Percentiles rank a stretch among this genome's conserved stretches.
phyloP scores from a whole-genome alignment of 1,140 invertebrate genomes.

The Drosophila sucinea region DNA sequence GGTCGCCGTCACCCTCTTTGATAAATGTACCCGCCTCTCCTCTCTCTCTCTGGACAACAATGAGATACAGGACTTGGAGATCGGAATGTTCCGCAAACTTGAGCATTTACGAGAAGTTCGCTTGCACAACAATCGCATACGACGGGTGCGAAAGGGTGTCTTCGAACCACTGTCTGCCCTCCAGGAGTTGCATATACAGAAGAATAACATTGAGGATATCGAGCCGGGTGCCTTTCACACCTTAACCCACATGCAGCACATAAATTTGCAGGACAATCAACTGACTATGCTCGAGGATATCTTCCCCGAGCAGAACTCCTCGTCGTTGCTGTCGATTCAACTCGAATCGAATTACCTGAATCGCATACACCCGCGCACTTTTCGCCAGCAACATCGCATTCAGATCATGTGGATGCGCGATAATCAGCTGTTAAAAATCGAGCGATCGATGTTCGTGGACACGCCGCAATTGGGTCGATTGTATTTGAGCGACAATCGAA shows the following conservation, averaged over 20 bases:
- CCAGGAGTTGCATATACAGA: conserved; percentile 93
- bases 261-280: conserved; percentile 93
- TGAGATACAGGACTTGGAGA: conserved; percentile 91
- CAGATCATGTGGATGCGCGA: conserved; percentile 94
- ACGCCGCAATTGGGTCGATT: conserved; percentile 89
- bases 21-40: conserved; percentile 89
- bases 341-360: conserved; percentile 92
- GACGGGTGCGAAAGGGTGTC: conserved; percentile 89
- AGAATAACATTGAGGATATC: conserved; percentile 92
- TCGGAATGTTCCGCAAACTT: conserved; percentile 90
- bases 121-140: conserved; percentile 92
- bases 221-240: conserved; percentile 92
- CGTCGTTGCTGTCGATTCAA: conserved; percentile 91
- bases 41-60: conserved; percentile 96
- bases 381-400: conserved; percentile 90
- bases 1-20: conserved; percentile 89
- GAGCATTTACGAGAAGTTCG: conserved; percentile 91
- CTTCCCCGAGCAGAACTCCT: conserved; percentile 88
- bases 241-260: conserved; percentile 92
- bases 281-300: conserved; percentile 91
- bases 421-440: conserved; percentile 90
- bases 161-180: conserved; percentile 91
- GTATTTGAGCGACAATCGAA: conserved; percentile 93
- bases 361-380: conserved; percentile 90
- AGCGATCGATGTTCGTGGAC: conserved; percentile 89